phyloP scores from a whole-genome alignment of 2,888 invertebrate genomes.

The Ochlodes sylvanus region DNA sequence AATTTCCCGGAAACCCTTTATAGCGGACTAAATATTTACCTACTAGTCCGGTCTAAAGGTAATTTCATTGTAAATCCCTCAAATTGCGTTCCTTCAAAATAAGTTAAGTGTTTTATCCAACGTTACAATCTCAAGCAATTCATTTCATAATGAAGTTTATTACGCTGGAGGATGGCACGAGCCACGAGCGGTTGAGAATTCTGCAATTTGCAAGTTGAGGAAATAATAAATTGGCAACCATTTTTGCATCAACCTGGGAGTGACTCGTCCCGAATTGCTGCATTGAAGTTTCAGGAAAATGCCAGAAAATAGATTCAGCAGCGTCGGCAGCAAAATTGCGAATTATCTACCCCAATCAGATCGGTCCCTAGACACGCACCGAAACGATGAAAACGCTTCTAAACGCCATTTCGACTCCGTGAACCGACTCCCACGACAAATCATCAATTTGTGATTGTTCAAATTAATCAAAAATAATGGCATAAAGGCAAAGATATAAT shows the following conservation, averaged over 20 bases:
- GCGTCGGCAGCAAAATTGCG: slow-evolving; percentile 33
- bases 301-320: slow-evolving; percentile 24
- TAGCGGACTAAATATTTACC: background rate
- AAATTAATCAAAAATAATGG: no score
- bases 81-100: background rate
- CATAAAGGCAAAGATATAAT: no score
- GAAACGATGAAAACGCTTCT: slow-evolving; percentile 15
- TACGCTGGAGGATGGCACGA: slow-evolving; percentile 11
- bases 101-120: slow-evolving; percentile 2
- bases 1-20: no score
- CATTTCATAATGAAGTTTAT: slow-evolving; percentile 19
- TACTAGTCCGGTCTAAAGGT: background rate
- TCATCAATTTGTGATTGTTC: slow-evolving; percentile 4
- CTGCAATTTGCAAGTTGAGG: slow-evolving; percentile 21
- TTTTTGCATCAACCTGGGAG: slow-evolving; percentile 29
- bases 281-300: slow-evolving; percentile 22
- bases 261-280: slow-evolving; percentile 24
- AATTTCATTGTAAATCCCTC: background rate
- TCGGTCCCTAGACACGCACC: slow-evolving; percentile 21
- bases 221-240: slow-evolving; percentile 35
- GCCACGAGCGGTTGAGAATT: slow-evolving; percentile 19
- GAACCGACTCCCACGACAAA: background rate
- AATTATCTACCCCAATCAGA: slow-evolving; percentile 37
- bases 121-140: slow-evolving; percentile 1
- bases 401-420: slow-evolving; percentile 12